Conservation (phyloP, 1,140 invertebrate species). For the Pseudobourletiella spinata region DNA sequence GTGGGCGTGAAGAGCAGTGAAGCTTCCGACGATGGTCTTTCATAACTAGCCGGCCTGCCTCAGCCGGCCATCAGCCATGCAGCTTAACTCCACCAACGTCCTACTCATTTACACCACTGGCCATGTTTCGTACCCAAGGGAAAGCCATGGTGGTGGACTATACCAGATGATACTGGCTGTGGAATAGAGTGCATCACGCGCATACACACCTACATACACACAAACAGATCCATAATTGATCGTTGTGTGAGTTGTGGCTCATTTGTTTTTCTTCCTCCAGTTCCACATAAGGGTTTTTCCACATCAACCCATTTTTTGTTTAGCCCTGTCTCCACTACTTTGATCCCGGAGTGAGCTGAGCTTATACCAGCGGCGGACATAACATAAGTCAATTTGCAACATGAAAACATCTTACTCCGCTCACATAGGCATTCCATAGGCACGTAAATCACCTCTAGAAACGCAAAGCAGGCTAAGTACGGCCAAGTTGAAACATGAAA, state of each 20-base stretch:
- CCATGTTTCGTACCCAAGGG: too few species aligned
- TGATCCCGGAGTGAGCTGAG: background rate
- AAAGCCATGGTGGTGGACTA: too few species aligned
- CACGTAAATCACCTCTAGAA: too few species aligned
- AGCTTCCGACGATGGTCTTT: background rate
- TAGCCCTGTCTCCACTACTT: background rate
- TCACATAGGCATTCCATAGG: background rate
- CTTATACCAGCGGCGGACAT: background rate
- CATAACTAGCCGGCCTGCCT: too few species aligned
- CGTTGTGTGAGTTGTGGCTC: conserved; percentile 23
- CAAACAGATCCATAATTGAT: conserved; percentile 15
- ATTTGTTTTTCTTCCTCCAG: conserved; percentile 18
- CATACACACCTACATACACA: background rate
- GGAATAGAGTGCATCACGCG: background rate
- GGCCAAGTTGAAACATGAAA: too few species aligned
- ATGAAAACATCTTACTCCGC: background rate
- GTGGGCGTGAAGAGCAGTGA: conserved; percentile 11
- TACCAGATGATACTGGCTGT: too few species aligned
- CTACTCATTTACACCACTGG: background rate
- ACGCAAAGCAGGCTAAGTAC: too few species aligned
- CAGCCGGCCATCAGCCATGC: too few species aligned
- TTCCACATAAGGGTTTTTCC: conserved; percentile 17
- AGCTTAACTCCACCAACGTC: too few species aligned
- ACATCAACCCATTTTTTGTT: background rate
- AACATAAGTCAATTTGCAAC: conserved; percentile 1